Evolutionary conservation across 2,797 vertebrate species (phyloP).

Genomic region (Epinephelus coioides): DNA sequence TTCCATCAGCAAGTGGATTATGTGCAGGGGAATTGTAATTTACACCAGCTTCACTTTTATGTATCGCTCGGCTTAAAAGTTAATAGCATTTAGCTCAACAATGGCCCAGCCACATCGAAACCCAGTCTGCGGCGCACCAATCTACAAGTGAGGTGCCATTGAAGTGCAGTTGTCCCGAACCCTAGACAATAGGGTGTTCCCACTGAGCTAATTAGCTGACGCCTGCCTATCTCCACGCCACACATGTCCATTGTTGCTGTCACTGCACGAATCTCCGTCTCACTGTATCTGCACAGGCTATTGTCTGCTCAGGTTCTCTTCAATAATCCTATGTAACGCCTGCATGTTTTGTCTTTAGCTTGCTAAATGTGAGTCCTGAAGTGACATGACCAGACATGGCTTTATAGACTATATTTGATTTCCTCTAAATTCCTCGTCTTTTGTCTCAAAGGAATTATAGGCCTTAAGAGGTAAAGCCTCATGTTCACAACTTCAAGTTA

Average conservation of each 20-base stretch:
- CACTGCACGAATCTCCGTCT: conserved; percentile 74
- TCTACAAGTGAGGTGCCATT: conserved; percentile 87
- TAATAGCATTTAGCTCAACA: conserved; percentile 89
- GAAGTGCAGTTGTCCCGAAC: conserved; percentile 71
- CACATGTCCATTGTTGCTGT: conserved; percentile 87
- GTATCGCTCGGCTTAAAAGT: conserved; percentile 84
- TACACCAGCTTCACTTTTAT: conserved; percentile 89
- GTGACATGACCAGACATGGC: conserved; percentile 82
- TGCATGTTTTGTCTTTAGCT: conserved; percentile 79
- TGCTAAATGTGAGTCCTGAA: conserved; percentile 73
- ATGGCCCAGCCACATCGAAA: conserved; percentile 81
- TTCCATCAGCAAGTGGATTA: conserved; percentile 89
- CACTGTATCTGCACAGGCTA: conserved; percentile 74
- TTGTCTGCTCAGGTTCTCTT: conserved; percentile 82
- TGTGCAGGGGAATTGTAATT: conserved; percentile 86
- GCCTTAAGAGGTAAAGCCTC: conserved; percentile 69
- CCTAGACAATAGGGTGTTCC: conserved; percentile 82
- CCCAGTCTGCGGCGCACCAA: conserved; percentile 77
- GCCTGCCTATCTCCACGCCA: conserved; percentile 87
- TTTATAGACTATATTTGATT: conserved; percentile 65
- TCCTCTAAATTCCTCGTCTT: conserved; percentile 63
- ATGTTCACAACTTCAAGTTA: conserved; percentile 71
- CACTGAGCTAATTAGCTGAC: conserved; percentile 85
- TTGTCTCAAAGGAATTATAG: conserved; percentile 74
- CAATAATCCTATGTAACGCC: conserved; percentile 88